phyloP scores from a whole-genome alignment of 1,140 invertebrate genomes.

The Trichomalopsis sarcophagae region DNA sequence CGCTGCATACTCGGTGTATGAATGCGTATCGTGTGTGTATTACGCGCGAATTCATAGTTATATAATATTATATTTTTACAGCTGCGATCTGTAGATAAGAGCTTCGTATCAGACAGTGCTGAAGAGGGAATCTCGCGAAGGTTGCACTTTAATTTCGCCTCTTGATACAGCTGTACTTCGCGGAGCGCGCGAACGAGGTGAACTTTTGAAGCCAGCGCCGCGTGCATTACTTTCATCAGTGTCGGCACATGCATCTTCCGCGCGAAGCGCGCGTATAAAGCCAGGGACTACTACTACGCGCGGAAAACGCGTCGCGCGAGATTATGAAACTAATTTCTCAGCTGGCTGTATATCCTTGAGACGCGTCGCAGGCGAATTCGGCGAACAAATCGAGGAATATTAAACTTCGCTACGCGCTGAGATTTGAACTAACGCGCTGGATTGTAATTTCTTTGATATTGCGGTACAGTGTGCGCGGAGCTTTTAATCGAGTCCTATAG shows the following conservation, averaged over 20 bases:
- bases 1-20: neutral
- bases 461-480: no score
- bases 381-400: constrained; percentile 48
- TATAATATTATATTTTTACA: no score
- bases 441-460: constrained; percentile 31
- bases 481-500: neutral
- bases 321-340: constrained; percentile 63
- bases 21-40: neutral
- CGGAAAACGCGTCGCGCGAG: constrained; percentile 55
- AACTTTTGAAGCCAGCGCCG: constrained; percentile 13
- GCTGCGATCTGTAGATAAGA: neutral
- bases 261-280: no score
- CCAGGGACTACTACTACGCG: constrained; percentile 12
- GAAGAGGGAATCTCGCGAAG: neutral
- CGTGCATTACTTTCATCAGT: constrained; percentile 51
- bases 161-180: constrained; percentile 6
- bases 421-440: neutral
- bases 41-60: constrained; percentile 13
- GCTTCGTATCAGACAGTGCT: neutral
- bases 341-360: constrained; percentile 42
- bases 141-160: neutral
- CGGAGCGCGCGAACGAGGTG: neutral
- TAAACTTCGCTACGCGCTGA: constrained; percentile 12
- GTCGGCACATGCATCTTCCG: constrained; percentile 48
- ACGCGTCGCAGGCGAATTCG: constrained; percentile 32